Evolutionary conservation across 1,140 invertebrate species (phyloP), one percentile per base, ranked within the genome.

Genomic region (Bombus picipes): DNA sequence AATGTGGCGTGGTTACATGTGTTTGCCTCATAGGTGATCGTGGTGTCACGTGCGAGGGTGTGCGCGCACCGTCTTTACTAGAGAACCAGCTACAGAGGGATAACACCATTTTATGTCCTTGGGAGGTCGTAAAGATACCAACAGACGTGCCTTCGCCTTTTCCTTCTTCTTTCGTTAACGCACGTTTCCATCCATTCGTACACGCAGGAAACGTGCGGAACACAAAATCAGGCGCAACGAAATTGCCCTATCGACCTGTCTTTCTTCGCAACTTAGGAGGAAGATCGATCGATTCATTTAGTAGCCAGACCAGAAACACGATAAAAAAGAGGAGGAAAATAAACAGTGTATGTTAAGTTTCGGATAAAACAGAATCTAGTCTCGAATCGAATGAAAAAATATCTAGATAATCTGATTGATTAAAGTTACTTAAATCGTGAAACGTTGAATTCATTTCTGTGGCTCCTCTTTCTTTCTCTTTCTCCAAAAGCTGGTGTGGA

Each of bases 51-150:
- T 9, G 41, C 28, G 37, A 70, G 32, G 18, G 62, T 74, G 59
- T 76, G 83, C 72, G 68, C 43, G 32, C 87, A 70, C 83, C 39
- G 65, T 71, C 85, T 90, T 72, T 70, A 39, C 72, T 39, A 18
- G 83, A 79, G 76, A 68, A 41, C 70, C 78, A 77, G 84, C 84
- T 90, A 90, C 83, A 88, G 75, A 85, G 74, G 92, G 91, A 92
- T 92, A 92, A 90, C 81, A 85, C 85, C 87, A 89, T 77, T 92
- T 91, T 92, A 92, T 90, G 90, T 89, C 85, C 86, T 86, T 76
- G 75, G 83, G 80, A 91, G 89, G 78, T 90, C 83, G 86, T 89
- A 92, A 92, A 92, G 91, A 92, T 92, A 92, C 86, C 71, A 41
- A 65, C 76, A 87, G 89, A 91, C 88, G 85, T 79, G 77, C 84